These are phyloP conservation scores for Bombyx mandarina DNA, from an alignment of 1,140 invertebrate species.

Conservation along the genomic window DNA sequence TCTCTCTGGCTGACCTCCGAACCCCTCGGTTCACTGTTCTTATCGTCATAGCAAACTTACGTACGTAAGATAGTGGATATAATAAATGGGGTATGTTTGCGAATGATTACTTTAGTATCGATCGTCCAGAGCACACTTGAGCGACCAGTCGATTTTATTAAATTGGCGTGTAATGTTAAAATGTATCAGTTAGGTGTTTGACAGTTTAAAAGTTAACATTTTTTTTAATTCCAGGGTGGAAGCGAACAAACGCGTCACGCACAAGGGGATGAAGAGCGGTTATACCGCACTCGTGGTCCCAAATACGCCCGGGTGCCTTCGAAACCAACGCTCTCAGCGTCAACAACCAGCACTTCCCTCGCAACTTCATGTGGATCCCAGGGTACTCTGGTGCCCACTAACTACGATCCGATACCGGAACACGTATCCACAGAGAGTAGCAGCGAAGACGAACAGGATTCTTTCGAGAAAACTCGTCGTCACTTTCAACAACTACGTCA, in stretches of 20 bases:
- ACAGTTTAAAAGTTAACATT: background rate
- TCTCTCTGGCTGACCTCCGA: conserved; percentile 52
- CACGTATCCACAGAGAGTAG: conserved; percentile 55
- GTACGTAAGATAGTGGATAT: conserved; percentile 58
- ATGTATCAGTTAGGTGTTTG: background rate
- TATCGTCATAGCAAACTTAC: conserved; percentile 48
- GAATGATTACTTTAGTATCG: conserved; percentile 45
- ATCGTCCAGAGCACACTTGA: conserved; percentile 28
- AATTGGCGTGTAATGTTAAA: conserved; percentile 12
- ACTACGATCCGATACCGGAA: conserved; percentile 64
- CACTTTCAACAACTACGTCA: conserved; percentile 66
- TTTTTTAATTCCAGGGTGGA: conserved; percentile 44
- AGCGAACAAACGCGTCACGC: conserved; percentile 46
- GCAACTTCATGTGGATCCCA: conserved; percentile 73
- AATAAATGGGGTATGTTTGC: conserved; percentile 62
- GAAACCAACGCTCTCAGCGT: conserved; percentile 55
- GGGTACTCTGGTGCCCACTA: conserved; percentile 66
- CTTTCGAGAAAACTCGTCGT: conserved; percentile 60
- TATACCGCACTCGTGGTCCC: conserved; percentile 44
- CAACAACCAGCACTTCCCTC: conserved; percentile 69
- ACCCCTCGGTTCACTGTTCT: conserved; percentile 41
- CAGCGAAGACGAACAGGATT: conserved; percentile 61
- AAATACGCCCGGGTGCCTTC: conserved; percentile 67
- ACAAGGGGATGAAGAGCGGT: conserved; percentile 52
- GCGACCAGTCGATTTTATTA: conserved; percentile 17